Percentiles rank a stretch among this genome's conserved stretches.
Conservation (phyloP, 2,113 vertebrate species). For the Actenoides lindsayi region DNA sequence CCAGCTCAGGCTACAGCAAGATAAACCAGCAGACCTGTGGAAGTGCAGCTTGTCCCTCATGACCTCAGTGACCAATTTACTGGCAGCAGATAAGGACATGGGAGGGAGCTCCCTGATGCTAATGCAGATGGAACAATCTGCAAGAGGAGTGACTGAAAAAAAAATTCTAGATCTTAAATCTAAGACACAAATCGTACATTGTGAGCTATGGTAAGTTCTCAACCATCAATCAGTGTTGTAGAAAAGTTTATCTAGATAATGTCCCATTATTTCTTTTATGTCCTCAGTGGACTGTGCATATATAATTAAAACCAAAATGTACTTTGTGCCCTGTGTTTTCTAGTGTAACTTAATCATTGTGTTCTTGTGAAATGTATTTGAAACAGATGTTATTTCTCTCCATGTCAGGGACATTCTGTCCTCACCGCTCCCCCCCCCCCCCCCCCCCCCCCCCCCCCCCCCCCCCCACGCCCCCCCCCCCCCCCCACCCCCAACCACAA, state of each 20-base stretch:
- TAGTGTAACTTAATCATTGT: not conserved
- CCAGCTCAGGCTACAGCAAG: not conserved
- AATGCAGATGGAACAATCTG: not conserved
- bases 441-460: rapidly evolving
- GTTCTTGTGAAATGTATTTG: not conserved
- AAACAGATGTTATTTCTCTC: not conserved
- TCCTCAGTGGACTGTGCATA: not conserved
- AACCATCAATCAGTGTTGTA: not conserved
- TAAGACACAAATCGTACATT: not conserved
- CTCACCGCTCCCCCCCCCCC: too few species aligned
- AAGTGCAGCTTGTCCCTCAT: not conserved
- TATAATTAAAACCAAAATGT: not conserved
- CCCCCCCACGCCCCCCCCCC: too few species aligned
- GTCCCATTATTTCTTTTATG: not conserved
- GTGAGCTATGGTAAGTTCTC: not conserved
- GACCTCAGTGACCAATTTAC: not conserved
- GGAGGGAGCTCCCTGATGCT: not conserved
- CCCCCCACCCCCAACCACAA: too few species aligned
- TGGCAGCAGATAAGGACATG: not conserved
- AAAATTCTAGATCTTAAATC: not conserved
- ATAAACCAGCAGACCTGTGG: not conserved
- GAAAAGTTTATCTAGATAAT: not conserved
- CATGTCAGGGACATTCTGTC: not conserved
- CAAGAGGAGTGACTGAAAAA: not conserved
- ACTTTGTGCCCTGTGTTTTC: not conserved